Percentiles rank a stretch among this genome's conserved stretches.
Evolutionary conservation across 2,797 vertebrate genomes (phyloP).

Genomic region (Capromys pilorides): DNA sequence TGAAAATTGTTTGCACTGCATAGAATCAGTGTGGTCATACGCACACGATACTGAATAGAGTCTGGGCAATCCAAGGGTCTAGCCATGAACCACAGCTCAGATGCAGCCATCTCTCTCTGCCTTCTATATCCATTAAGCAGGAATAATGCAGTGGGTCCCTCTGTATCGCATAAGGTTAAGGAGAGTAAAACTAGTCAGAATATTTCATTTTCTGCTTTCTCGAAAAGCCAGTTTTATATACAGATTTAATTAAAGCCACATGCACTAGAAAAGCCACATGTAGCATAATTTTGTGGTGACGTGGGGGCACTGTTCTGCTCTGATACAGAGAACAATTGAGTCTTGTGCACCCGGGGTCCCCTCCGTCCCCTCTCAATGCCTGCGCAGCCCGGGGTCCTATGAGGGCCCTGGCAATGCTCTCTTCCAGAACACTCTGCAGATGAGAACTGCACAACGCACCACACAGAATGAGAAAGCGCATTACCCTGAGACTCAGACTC

Average conservation of each 20-base stretch:
- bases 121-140: not conserved
- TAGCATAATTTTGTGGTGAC: not conserved
- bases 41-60: not conserved
- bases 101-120: not conserved
- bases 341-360: not conserved
- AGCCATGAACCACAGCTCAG: not conserved
- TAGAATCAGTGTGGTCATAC: not conserved
- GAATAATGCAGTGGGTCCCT: not conserved
- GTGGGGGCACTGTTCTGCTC: not conserved
- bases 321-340: not conserved
- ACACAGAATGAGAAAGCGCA: not conserved
- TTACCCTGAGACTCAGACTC: not conserved
- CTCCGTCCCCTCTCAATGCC: not conserved
- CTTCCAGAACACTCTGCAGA: not conserved
- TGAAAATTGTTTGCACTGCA: not conserved
- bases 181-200: slow-evolving; percentile 31
- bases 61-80: not conserved
- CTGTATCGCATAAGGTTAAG: not conserved
- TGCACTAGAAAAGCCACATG: not conserved
- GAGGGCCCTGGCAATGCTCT: not conserved
- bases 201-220: slow-evolving; percentile 11
- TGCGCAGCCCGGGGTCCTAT: not conserved
- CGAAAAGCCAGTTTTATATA: not conserved
- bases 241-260: not conserved
- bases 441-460: not conserved